Percentiles rank a stretch among this genome's conserved stretches.
phyloP scores from a whole-genome alignment of 2,113 vertebrate genomes.

The Prochilodus magdalenae region DNA sequence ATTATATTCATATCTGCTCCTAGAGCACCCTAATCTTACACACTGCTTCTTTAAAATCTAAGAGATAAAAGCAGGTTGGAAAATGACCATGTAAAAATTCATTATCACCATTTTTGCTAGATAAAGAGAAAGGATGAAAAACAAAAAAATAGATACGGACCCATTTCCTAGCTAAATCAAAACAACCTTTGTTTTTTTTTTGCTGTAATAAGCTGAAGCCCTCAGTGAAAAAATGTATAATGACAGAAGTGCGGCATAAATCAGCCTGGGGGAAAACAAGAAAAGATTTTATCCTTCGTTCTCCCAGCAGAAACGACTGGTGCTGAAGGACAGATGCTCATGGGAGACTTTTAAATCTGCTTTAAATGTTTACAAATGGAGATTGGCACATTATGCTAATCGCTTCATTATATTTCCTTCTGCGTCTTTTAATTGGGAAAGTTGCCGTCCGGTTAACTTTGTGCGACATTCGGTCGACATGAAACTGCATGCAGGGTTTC shows the following conservation, averaged over 20 bases:
- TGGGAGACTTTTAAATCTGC: conserved; percentile 28
- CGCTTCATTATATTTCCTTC: conserved; percentile 41
- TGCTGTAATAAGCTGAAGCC: neutral
- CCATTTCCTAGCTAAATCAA: no score
- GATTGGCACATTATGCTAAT: conserved; percentile 47
- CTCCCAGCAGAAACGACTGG: conserved; percentile 1
- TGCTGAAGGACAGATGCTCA: conserved; percentile 27
- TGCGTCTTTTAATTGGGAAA: conserved; percentile 35
- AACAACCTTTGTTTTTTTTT: no score
- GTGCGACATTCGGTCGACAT: neutral
- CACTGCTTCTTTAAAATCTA: no score
- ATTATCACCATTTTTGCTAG: no score
- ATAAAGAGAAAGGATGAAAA: no score
- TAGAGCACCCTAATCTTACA: no score
- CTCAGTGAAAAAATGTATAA: conserved; percentile 36
- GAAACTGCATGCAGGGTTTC: neutral
- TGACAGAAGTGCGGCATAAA: neutral
- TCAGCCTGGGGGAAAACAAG: neutral
- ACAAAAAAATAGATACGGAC: no score
- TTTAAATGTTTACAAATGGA: conserved; percentile 31
- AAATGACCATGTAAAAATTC: no score
- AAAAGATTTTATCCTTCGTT: conserved; percentile 17
- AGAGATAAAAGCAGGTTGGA: no score
- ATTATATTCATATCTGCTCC: no score
- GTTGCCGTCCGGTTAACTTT: conserved; percentile 15